phyloP scores from a whole-genome alignment of 30 jellyfish, hydroid and myxozoan genomes.

The Calvadosia cruxmelitensis region DNA sequence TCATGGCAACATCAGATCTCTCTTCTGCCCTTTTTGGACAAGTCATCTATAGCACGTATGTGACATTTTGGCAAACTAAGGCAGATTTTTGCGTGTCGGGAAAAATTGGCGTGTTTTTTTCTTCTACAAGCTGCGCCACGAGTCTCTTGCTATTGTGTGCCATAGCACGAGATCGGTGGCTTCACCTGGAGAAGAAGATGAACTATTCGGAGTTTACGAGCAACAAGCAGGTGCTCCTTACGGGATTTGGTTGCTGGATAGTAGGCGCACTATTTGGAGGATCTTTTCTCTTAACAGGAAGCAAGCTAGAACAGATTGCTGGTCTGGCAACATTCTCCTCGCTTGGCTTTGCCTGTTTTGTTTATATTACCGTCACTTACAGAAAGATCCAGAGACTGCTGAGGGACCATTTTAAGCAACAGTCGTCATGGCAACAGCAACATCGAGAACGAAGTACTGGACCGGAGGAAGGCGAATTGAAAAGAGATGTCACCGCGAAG shows the following conservation, averaged over 20 bases:
- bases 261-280: background rate
- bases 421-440: background rate
- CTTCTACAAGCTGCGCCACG: constrained; percentile 28
- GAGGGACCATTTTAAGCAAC: constrained; percentile 3
- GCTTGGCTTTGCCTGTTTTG: constrained; percentile 14
- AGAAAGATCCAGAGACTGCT: constrained; percentile 8
- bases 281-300: background rate
- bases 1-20: constrained; percentile 41
- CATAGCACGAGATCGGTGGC: constrained; percentile 29
- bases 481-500: background rate
- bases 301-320: background rate
- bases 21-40: constrained; percentile 38
- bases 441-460: background rate
- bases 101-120: constrained; percentile 19
- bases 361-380: constrained; percentile 18
- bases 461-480: background rate
- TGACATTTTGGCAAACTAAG: constrained; percentile 3
- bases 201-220: background rate
- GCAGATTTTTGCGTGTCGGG: constrained; percentile 10
- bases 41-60: constrained; percentile 8
- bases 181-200: background rate
- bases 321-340: constrained; percentile 37
- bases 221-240: background rate
- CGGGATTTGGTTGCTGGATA: background rate
- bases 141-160: constrained; percentile 29